These are phyloP conservation scores for Tipula confusa DNA, from an alignment of 2,888 invertebrate species.

Conservation along the genomic window DNA sequence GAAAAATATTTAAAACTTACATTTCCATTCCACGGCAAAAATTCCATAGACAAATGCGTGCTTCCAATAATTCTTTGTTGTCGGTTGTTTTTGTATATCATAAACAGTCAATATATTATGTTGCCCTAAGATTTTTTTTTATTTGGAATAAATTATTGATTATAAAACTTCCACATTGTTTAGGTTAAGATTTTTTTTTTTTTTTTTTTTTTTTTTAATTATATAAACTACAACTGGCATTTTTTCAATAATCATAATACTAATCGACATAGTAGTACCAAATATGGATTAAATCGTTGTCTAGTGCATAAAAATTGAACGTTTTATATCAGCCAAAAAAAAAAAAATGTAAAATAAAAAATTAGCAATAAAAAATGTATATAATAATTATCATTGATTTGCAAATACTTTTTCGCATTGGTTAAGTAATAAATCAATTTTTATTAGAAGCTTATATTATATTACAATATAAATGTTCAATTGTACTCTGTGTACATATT, in stretches of 20 bases:
- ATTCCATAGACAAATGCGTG: not conserved
- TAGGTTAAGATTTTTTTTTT: too few relatives aligned
- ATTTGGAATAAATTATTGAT: not conserved
- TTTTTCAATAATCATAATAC: not conserved
- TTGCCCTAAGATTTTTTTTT: not conserved
- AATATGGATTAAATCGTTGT: not conserved
- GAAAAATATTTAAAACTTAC: not conserved
- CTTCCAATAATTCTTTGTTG: not conserved
- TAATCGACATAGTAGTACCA: not conserved
- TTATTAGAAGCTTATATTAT: conserved; percentile 12
- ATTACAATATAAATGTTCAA: conserved; percentile 20
- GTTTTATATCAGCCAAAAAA: not conserved
- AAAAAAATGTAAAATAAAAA: not conserved
- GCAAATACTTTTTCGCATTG: not conserved
- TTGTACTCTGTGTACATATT: not conserved
- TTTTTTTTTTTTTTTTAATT: too few relatives aligned
- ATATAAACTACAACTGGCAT: not conserved
- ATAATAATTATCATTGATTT: not conserved
- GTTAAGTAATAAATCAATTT: not conserved
- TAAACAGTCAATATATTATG: not conserved
- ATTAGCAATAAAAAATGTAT: not conserved
- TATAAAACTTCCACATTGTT: not conserved
- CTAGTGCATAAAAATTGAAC: not conserved
- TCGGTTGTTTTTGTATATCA: not conserved
- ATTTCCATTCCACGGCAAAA: not conserved